These are phyloP conservation scores for Scaptomyza montana DNA, from an alignment of 1,140 invertebrate genomes.

Conservation along the genomic window DNA sequence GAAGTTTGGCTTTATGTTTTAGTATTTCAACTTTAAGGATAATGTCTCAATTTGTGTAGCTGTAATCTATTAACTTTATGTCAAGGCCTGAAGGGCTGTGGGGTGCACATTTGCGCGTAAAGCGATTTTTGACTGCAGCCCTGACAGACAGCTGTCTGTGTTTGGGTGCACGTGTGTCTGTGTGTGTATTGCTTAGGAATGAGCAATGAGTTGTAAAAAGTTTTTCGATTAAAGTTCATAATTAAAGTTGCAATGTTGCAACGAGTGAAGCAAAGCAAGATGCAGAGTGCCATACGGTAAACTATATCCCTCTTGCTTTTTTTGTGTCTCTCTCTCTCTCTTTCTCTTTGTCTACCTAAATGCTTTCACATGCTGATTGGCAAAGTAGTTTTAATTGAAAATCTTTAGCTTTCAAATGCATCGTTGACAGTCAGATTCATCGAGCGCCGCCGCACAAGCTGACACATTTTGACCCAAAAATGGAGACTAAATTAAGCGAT, in stretches of 20 bases:
- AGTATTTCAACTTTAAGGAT: background rate
- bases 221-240: constrained; percentile 82
- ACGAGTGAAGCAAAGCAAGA: constrained; percentile 17
- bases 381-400: constrained; percentile 80
- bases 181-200: constrained; percentile 43
- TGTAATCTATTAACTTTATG: constrained; percentile 15
- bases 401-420: constrained; percentile 65
- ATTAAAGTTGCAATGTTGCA: constrained; percentile 72
- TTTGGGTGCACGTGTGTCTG: constrained; percentile 11
- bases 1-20: background rate
- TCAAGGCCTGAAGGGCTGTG: constrained; percentile 2
- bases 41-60: background rate
- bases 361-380: constrained; percentile 66
- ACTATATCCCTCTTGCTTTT: background rate
- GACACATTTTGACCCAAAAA: constrained; percentile 49
- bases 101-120: constrained; percentile 3
- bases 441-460: background rate
- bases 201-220: constrained; percentile 75
- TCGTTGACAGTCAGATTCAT: constrained; percentile 32
- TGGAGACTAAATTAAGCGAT: constrained; percentile 52
- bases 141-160: constrained; percentile 66
- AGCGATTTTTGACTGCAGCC: constrained; percentile 39
- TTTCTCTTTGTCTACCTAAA: constrained; percentile 22
- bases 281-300: background rate
- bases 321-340: background rate